phyloP scores from a whole-genome alignment of 2,888 invertebrate species.

The Polyommatus iphigenia region DNA sequence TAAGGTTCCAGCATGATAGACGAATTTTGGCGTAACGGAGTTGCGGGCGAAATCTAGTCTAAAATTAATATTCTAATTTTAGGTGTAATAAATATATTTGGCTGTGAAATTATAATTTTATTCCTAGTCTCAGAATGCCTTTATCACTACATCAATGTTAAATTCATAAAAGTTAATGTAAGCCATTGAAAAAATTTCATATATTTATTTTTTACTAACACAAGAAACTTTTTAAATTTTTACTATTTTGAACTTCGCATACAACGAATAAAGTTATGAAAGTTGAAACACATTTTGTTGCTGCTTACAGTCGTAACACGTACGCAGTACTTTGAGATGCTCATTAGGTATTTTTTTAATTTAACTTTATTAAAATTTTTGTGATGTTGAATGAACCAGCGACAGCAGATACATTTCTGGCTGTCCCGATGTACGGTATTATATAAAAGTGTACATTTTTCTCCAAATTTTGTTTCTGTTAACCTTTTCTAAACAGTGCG shows the following conservation, averaged over 20 bases:
- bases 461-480: too few species aligned
- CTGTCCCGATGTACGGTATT: too few species aligned
- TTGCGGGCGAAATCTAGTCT: too few species aligned
- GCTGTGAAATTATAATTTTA: background rate
- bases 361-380: background rate
- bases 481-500: too few species aligned
- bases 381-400: background rate
- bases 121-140: background rate
- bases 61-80: too few species aligned
- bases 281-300: background rate
- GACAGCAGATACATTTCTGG: too few species aligned
- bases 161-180: background rate
- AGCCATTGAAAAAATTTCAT: background rate
- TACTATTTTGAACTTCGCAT: background rate
- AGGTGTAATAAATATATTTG: too few species aligned
- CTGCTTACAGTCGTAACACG: conserved; percentile 1
- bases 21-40: too few species aligned
- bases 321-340: background rate
- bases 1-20: too few species aligned
- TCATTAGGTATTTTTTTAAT: background rate
- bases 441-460: too few species aligned
- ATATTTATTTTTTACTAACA: background rate
- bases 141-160: background rate
- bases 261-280: conserved; percentile 6
- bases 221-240: background rate